These are phyloP conservation scores for Chesias legatella DNA, from an alignment of 2,888 invertebrate species.

Conservation along the genomic window DNA sequence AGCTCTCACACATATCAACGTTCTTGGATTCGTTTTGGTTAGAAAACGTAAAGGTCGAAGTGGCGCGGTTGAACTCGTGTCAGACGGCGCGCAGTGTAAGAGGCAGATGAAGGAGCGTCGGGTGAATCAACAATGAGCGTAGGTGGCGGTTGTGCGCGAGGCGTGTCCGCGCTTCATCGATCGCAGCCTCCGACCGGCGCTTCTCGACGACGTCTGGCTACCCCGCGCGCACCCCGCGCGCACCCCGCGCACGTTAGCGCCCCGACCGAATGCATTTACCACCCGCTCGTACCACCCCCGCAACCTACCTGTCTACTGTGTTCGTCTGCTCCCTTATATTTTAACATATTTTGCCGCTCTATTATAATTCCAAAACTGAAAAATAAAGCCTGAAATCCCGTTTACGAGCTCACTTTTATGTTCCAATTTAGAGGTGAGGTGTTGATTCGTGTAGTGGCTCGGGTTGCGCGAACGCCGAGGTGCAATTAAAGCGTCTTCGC, in stretches of 20 bases:
- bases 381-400: slow-evolving; percentile 33
- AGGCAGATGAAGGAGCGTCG: slow-evolving; percentile 39
- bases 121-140: slow-evolving; percentile 66
- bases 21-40: slow-evolving; percentile 42
- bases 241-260: slow-evolving; percentile 72
- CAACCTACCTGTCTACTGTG: slow-evolving; percentile 57
- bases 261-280: slow-evolving; percentile 79
- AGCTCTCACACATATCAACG: slow-evolving; percentile 52
- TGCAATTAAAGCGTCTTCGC: slow-evolving; percentile 66
- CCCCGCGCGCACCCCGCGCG: slow-evolving; percentile 29
- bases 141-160: slow-evolving; percentile 66
- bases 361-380: slow-evolving; percentile 37
- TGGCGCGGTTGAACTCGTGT: slow-evolving; percentile 7
- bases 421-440: slow-evolving; percentile 51
- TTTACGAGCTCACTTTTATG: slow-evolving; percentile 46
- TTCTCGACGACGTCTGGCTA: slow-evolving; percentile 74
- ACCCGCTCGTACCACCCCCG: slow-evolving; percentile 55
- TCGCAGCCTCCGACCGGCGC: slow-evolving; percentile 78
- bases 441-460: slow-evolving; percentile 58
- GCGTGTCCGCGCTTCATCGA: slow-evolving; percentile 80
- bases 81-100: slow-evolving; percentile 11
- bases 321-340: slow-evolving; percentile 42
- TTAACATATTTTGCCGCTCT: slow-evolving; percentile 47
- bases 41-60: slow-evolving; percentile 19
- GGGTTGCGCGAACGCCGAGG: slow-evolving; percentile 46